Percentiles rank a stretch among this genome's conserved stretches.
These are phyloP conservation scores for Gymnocephalus cernua DNA, from an alignment of 2,113 vertebrate species.

Conservation along the genomic window DNA sequence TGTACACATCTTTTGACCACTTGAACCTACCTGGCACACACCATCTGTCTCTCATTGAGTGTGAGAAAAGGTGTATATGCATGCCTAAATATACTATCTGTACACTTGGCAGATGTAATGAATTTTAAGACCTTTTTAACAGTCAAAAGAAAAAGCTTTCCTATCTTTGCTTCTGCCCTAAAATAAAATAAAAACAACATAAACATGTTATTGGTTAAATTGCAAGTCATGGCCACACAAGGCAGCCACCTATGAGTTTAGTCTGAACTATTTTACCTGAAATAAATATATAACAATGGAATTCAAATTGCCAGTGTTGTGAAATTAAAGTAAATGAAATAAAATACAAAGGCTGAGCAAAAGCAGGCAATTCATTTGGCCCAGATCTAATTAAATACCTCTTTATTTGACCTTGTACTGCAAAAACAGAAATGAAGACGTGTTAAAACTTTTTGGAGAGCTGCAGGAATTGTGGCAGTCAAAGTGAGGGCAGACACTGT, in stretches of 20 bases:
- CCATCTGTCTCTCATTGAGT: not conserved
- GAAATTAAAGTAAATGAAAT: conserved; percentile 35
- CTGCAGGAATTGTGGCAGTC: not conserved
- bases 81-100: too few species aligned
- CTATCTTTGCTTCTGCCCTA: not conserved
- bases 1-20: conserved; percentile 12
- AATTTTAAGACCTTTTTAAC: not conserved
- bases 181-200: not conserved
- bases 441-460: conserved; percentile 25
- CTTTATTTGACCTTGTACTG: conserved; percentile 35
- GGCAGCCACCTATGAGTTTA: not conserved
- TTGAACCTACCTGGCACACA: conserved; percentile 21
- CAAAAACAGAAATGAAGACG: not conserved
- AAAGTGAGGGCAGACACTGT: conserved; percentile 7
- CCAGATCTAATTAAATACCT: conserved; percentile 36
- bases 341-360: conserved; percentile 23
- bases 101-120: not conserved
- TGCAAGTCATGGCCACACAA: not conserved
- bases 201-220: not conserved
- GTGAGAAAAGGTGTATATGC: not conserved
- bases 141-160: not conserved
- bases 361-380: conserved; percentile 25
- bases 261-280: conserved; percentile 1
- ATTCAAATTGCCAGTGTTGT: conserved; percentile 17
- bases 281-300: conserved; percentile 4